Evolutionary conservation across 2,888 invertebrate genomes (phyloP).

Genomic region (Vandiemenella viatica): DNA sequence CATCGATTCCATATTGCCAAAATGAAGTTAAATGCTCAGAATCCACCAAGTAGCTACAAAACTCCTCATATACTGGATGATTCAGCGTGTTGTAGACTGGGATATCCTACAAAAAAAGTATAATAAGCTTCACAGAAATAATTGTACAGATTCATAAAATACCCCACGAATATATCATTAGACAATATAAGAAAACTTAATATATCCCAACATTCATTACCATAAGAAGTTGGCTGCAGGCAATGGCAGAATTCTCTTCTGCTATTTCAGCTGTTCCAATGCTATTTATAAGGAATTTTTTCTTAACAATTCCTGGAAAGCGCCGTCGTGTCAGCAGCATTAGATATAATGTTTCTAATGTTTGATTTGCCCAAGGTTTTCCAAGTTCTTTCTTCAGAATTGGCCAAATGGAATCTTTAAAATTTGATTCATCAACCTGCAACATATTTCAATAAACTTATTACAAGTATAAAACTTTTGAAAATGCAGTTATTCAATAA

Average conservation of each 20-base stretch:
- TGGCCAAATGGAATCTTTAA: slow-evolving; percentile 42
- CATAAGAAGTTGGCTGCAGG: slow-evolving; percentile 44
- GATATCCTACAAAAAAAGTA: slow-evolving; percentile 34
- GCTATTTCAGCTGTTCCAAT: slow-evolving; percentile 41
- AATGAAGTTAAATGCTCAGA: slow-evolving; percentile 38
- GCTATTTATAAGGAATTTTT: slow-evolving; percentile 37
- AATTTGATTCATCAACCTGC: slow-evolving; percentile 38
- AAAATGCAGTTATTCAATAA: too few species aligned
- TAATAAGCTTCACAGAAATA: too few species aligned
- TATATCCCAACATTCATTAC: slow-evolving; percentile 27
- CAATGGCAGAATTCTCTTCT: slow-evolving; percentile 38
- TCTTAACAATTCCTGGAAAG: slow-evolving; percentile 35
- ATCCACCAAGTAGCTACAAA: slow-evolving; percentile 37
- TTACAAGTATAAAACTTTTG: too few species aligned
- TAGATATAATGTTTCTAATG: slow-evolving; percentile 47
- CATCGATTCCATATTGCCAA: slow-evolving; percentile 28
- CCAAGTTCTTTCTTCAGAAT: slow-evolving; percentile 41
- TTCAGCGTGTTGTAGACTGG: slow-evolving; percentile 35
- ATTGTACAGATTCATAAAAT: too few species aligned
- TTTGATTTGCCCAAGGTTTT: slow-evolving; percentile 46
- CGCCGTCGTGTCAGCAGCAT: slow-evolving; percentile 33
- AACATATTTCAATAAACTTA: too few species aligned
- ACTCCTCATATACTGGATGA: slow-evolving; percentile 49
- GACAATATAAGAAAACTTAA: too few species aligned
- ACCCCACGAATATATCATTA: too few species aligned